Conservation (phyloP, 1,140 invertebrate species). For the Drosophila repletoides region DNA sequence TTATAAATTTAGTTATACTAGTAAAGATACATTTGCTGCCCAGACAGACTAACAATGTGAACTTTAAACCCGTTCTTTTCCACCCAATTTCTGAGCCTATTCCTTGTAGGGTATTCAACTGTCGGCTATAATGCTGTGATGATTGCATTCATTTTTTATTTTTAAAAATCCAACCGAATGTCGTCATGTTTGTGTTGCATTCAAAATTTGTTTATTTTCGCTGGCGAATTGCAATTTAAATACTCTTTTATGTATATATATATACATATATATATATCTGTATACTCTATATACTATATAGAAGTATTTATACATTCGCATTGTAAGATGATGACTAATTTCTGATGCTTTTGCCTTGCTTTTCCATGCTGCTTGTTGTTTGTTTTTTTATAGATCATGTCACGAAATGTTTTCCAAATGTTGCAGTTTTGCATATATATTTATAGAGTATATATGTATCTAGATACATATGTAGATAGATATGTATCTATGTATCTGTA, state of each 20-base stretch:
- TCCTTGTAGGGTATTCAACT: not conserved
- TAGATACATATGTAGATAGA: slow-evolving; percentile 8
- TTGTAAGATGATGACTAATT: slow-evolving; percentile 56
- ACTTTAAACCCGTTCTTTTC: too few relatives aligned
- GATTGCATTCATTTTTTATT: slow-evolving; percentile 35
- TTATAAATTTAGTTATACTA: too few relatives aligned
- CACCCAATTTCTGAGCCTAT: too few relatives aligned
- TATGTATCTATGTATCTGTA: slow-evolving; percentile 11
- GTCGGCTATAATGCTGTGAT: not conserved
- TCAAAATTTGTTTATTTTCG: slow-evolving; percentile 23
- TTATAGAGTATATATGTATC: slow-evolving; percentile 7
- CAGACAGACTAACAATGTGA: too few relatives aligned
- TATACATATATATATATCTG: slow-evolving; percentile 15
- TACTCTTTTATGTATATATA: slow-evolving; percentile 49
- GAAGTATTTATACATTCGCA: slow-evolving; percentile 20
- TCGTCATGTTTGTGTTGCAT: slow-evolving; percentile 17
- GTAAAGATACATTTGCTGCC: too few relatives aligned
- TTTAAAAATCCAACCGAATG: slow-evolving; percentile 34
- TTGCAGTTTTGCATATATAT: slow-evolving; percentile 16
- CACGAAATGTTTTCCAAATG: slow-evolving; percentile 68
- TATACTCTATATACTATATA: slow-evolving; percentile 9
- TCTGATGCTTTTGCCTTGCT: slow-evolving; percentile 17
- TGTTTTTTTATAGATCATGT: slow-evolving; percentile 57
- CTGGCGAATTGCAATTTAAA: slow-evolving; percentile 64
- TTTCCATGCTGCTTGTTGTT: slow-evolving; percentile 29